Percentiles rank a stretch among this genome's conserved stretches.
Evolutionary conservation across 2,113 vertebrate genomes (phyloP).

Genomic region (Halcyon malimbica): DNA sequence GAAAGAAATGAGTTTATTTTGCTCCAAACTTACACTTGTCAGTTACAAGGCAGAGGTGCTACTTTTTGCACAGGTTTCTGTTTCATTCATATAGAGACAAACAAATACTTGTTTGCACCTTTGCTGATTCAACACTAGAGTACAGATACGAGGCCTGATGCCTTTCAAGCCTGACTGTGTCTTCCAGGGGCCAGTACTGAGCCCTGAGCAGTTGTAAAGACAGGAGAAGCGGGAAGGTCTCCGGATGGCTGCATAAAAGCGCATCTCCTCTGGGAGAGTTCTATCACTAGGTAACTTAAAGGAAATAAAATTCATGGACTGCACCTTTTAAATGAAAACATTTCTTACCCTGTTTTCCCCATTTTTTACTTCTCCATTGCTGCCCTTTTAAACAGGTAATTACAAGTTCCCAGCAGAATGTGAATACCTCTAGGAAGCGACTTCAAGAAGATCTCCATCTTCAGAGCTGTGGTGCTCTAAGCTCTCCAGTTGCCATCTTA

Average conservation of each 20-base stretch:
- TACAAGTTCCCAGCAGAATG: constrained; percentile 76
- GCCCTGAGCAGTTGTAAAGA: not conserved
- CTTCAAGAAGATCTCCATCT: constrained; percentile 85
- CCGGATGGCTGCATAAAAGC: not conserved
- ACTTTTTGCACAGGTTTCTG: not conserved
- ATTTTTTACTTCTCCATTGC: not conserved
- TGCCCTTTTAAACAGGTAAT: constrained; percentile 74
- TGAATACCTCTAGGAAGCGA: constrained; percentile 74
- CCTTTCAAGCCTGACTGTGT: not conserved
- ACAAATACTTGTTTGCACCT: not conserved
- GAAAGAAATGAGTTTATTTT: not conserved
- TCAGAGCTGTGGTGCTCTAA: constrained; percentile 91
- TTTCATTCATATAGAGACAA: not conserved
- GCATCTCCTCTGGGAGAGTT: not conserved
- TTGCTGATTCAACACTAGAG: no score
- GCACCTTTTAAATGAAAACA: not conserved
- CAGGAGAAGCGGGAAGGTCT: not conserved
- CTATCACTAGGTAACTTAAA: not conserved
- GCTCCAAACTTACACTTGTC: not conserved
- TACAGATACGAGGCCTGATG: not conserved
- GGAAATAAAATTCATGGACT: not conserved
- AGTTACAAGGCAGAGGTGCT: not conserved
- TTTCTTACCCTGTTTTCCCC: not conserved
- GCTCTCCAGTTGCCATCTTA: constrained; percentile 75
- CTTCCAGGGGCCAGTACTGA: not conserved